Percentiles rank a stretch among this genome's conserved stretches.
phyloP scores from a whole-genome alignment of 2,113 vertebrate genomes.

The Ptilorrhoa leucosticta region DNA sequence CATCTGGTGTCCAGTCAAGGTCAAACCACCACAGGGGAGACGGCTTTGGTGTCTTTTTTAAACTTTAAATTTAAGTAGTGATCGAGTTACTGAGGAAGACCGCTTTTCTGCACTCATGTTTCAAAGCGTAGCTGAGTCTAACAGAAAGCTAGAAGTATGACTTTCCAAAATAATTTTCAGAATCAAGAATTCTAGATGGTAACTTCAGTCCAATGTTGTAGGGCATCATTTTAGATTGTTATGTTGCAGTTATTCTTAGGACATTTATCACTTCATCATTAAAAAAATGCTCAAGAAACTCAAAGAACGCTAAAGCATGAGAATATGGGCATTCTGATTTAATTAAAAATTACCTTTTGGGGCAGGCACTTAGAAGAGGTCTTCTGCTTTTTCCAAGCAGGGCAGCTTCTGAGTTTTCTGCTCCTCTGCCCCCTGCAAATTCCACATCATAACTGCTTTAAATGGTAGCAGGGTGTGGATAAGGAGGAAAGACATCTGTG shows the following conservation, averaged over 20 bases:
- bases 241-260: not conserved
- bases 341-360: not conserved
- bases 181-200: not conserved
- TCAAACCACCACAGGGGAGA: not conserved
- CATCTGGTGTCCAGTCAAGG: not conserved
- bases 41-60: not conserved
- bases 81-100: not conserved
- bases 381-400: not conserved
- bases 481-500: not conserved
- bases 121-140: not conserved
- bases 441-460: not conserved
- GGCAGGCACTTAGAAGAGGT: not conserved
- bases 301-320: not conserved
- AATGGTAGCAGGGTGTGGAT: not conserved
- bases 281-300: not conserved
- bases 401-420: not conserved
- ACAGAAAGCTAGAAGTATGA: not conserved
- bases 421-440: not conserved
- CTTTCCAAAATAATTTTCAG: not conserved
- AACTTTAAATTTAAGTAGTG: not conserved
- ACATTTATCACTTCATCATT: not conserved
- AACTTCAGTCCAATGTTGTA: not conserved
- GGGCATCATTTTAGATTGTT: not conserved
- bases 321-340: not conserved
- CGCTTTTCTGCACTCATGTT: not conserved